Evolutionary conservation across 1,140 invertebrate genomes (phyloP).

Genomic region (Philopotamus ludificatus): DNA sequence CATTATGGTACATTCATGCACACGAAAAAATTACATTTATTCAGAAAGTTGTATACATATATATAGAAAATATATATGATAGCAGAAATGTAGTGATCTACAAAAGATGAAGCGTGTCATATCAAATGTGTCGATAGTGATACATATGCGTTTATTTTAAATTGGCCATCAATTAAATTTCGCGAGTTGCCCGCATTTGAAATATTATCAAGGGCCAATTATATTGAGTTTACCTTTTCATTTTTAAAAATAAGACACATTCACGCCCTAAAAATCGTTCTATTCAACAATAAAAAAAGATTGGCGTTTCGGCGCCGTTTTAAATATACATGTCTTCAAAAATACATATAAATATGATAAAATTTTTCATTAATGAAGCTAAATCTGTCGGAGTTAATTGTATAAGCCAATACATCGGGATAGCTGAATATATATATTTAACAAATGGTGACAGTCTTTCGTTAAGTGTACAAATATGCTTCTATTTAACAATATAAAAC

Average conservation of each 20-base stretch:
- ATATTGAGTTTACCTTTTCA: neutral
- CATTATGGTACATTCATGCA: conserved; percentile 19
- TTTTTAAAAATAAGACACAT: conserved; percentile 3
- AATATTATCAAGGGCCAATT: conserved; percentile 42
- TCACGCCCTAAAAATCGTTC: conserved; percentile 24
- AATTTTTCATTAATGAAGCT: too few species aligned
- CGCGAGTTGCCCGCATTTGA: conserved; percentile 22
- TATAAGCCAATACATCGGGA: conserved; percentile 13
- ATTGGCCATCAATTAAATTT: conserved; percentile 42
- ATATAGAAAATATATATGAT: too few species aligned
- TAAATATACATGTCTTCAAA: too few species aligned
- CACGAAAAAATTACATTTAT: conserved; percentile 11
- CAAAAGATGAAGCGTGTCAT: conserved; percentile 19
- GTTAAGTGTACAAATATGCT: conserved; percentile 36
- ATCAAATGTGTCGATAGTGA: conserved; percentile 19
- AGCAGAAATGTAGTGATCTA: conserved; percentile 8
- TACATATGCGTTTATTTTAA: conserved; percentile 18
- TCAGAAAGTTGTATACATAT: conserved; percentile 10
- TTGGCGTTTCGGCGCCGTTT: neutral
- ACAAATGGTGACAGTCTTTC: conserved; percentile 42
- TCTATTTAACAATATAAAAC: conserved; percentile 40
- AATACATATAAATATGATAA: neutral
- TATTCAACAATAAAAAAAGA: conserved; percentile 8
- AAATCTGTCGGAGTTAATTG: neutral
- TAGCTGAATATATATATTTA: conserved; percentile 32